Conservation (phyloP, 2,797 vertebrate species). For the Silurus aristotelis region DNA sequence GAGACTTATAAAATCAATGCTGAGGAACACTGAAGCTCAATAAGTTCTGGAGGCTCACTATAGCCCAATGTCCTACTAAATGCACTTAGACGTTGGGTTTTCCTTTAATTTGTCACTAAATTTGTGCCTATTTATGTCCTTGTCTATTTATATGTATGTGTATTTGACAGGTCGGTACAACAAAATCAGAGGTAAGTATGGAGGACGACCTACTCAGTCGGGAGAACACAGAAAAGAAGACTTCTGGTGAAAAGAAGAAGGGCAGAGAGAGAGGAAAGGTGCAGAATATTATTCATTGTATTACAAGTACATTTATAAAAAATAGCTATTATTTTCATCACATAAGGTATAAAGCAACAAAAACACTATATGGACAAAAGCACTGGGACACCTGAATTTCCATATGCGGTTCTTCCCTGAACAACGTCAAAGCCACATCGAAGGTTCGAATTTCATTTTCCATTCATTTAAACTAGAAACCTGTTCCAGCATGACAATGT, state of each 20-base stretch:
- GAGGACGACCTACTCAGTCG: conserved; percentile 63
- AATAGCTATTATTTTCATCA: too few relatives aligned
- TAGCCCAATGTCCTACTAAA: not conserved
- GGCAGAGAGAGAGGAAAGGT: conserved; percentile 76
- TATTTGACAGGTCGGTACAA: conserved; percentile 62
- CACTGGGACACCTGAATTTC: too few relatives aligned
- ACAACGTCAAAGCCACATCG: too few relatives aligned
- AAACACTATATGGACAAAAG: too few relatives aligned
- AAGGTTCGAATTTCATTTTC: too few relatives aligned
- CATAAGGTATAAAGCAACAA: too few relatives aligned
- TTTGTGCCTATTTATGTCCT: not conserved
- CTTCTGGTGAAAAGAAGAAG: conserved; percentile 71
- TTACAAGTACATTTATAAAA: not conserved
- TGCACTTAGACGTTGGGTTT: not conserved
- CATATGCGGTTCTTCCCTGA: too few relatives aligned
- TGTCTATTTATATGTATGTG: conserved; percentile 12
- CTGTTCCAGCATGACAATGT: too few relatives aligned
- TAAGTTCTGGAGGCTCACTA: not conserved
- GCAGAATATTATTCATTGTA: not conserved
- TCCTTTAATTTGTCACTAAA: not conserved
- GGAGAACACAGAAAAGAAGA: conserved; percentile 68
- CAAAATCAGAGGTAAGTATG: conserved; percentile 57
- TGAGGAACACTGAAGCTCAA: not conserved
- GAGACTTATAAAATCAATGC: not conserved
- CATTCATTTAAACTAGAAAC: too few relatives aligned